A percentile compares a stretch with the other conserved stretches of the same genome.
Evolutionary conservation across 2,797 vertebrate genomes (phyloP).

Genomic region (Urosaurus nigricauda): DNA sequence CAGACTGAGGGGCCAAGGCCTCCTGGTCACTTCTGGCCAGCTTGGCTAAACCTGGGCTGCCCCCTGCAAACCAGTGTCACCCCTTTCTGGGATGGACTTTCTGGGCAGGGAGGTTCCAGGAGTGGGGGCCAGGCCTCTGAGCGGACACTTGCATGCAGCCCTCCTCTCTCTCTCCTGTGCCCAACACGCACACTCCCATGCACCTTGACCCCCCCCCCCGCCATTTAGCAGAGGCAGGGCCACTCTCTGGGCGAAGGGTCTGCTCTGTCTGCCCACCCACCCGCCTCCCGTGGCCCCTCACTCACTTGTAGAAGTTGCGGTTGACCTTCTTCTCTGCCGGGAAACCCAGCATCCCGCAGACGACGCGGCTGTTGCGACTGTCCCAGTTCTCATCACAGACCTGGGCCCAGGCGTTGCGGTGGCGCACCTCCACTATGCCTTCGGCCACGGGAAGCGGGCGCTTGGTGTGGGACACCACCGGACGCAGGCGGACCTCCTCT

Average conservation of each 20-base stretch:
- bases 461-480: conserved; percentile 79
- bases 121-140: too few species aligned
- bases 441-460: conserved; percentile 86
- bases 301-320: conserved; percentile 96
- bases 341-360: conserved; percentile 98
- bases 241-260: background rate
- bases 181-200: background rate
- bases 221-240: background rate
- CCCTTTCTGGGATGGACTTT: too few species aligned
- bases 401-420: conserved; percentile 89
- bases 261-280: too few species aligned
- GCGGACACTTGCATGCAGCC: too few species aligned
- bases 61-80: background rate
- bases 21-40: too few species aligned
- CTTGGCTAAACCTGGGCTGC: background rate
- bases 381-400: conserved; percentile 92
- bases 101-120: background rate
- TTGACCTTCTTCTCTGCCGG: conserved; percentile 92
- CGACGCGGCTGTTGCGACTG: conserved; percentile 87
- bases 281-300: background rate
- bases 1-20: background rate
- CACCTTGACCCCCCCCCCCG: background rate
- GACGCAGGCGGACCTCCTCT: conserved; percentile 90
- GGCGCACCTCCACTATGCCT: conserved; percentile 92
- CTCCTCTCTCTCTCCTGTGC: too few species aligned